Conservation (phyloP, 2,888 invertebrate genomes). For the Cheilosia variabilis region DNA sequence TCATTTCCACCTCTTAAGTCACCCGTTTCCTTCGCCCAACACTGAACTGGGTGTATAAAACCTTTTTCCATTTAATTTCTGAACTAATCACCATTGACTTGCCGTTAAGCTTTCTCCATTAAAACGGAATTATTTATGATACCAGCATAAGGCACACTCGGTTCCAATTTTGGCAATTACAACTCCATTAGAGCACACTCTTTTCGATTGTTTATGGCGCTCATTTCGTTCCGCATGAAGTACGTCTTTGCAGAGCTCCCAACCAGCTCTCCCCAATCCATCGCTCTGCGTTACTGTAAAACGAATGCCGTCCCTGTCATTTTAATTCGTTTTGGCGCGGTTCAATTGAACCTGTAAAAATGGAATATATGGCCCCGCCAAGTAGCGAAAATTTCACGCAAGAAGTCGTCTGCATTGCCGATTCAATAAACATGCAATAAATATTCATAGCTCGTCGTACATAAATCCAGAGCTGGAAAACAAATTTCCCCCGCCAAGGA, state of each 20-base stretch:
- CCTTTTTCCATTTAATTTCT: constrained; percentile 2
- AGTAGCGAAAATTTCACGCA: constrained; percentile 12
- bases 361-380: constrained; percentile 13
- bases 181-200: constrained; percentile 13
- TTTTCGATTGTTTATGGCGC: constrained; percentile 39
- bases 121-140: constrained; percentile 36
- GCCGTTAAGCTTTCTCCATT: constrained; percentile 1
- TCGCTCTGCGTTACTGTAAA: constrained; percentile 19
- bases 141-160: not conserved
- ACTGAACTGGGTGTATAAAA: not conserved
- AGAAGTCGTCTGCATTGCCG: constrained; percentile 7
- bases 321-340: constrained; percentile 2
- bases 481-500: constrained; percentile 20
- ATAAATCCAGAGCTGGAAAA: constrained; percentile 5
- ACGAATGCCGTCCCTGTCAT: constrained; percentile 17
- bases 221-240: constrained; percentile 27
- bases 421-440: constrained; percentile 64
- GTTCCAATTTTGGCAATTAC: constrained; percentile 32
- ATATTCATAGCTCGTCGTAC: constrained; percentile 61
- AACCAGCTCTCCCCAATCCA: not conserved
- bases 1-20: too few relatives aligned
- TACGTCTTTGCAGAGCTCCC: not conserved
- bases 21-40: too few relatives aligned
- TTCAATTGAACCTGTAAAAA: constrained; percentile 28
- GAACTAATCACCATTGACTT: constrained; percentile 13